Conservation (phyloP, 2,113 vertebrate genomes). For the rat (Rattus norvegicus) region GRCr8 NC_086036.1:66399501-66400000, state of each 20-base stretch:
- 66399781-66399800: not conserved
- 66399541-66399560: constrained; percentile 85
- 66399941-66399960: not conserved
- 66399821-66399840: too few species aligned
- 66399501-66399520: not conserved
- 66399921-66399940: not conserved
- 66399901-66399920: too few species aligned
- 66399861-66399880: too few species aligned
- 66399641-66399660: constrained; percentile 92
- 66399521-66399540: not conserved
- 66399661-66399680: constrained; percentile 52
- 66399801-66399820: too few species aligned
- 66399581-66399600: constrained; percentile 88
- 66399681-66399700: not conserved
- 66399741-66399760: constrained; percentile 42
- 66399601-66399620: constrained; percentile 90
- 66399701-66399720: constrained; percentile 20
- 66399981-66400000: not conserved
- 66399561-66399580: constrained; percentile 88
- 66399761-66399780: not conserved
- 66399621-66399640: constrained; percentile 95
- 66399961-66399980: not conserved
- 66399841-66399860: too few species aligned
- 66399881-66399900: too few species aligned
- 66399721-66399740: not conserved